Evolutionary conservation across 2,888 invertebrate species (phyloP).

Genomic region (Anarsia innoxiella): DNA sequence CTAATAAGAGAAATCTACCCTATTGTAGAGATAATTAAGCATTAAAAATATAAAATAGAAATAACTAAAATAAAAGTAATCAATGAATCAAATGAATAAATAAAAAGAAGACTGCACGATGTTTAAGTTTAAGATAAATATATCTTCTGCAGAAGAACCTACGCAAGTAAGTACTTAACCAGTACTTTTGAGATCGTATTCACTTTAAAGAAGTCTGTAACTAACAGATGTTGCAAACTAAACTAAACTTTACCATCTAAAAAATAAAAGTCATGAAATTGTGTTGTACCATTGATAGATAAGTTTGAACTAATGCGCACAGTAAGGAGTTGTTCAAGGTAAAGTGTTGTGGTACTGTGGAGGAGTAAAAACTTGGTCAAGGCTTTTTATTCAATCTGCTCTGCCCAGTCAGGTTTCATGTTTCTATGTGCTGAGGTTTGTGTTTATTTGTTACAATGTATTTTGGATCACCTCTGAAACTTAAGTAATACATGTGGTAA

Average conservation of each 20-base stretch:
- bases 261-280: conserved; percentile 10
- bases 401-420: not conserved
- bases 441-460: not conserved
- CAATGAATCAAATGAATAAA: too few relatives aligned
- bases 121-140: too few relatives aligned
- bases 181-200: too few relatives aligned
- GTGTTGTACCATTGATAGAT: conserved; percentile 21
- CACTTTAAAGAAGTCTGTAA: not conserved
- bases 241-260: conserved; percentile 18
- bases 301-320: conserved; percentile 24
- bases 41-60: too few relatives aligned
- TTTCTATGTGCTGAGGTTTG: too few relatives aligned
- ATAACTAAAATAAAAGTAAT: too few relatives aligned
- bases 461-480: not conserved
- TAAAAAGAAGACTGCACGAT: too few relatives aligned
- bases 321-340: conserved; percentile 44
- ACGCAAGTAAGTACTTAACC: too few relatives aligned
- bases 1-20: too few relatives aligned
- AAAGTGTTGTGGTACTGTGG: conserved; percentile 35
- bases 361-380: conserved; percentile 53
- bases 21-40: too few relatives aligned
- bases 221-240: conserved; percentile 7
- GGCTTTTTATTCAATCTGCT: conserved; percentile 21
- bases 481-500: too few relatives aligned
- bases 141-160: too few relatives aligned